phyloP scores from a whole-genome alignment of 1,140 invertebrate species.

The Hyposmocoma kahamanoa region DNA sequence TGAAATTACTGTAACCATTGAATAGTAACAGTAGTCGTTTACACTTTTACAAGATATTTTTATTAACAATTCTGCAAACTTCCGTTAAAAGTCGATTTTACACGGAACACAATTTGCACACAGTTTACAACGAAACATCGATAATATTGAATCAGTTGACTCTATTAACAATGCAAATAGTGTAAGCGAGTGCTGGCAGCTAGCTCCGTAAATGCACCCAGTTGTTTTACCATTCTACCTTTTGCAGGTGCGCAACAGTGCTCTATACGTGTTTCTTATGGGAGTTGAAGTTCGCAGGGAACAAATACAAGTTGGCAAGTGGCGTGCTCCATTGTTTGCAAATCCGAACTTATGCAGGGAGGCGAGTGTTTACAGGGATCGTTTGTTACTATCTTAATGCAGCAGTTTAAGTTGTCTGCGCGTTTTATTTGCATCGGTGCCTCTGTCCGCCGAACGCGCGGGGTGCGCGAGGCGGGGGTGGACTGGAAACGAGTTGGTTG shows the following conservation, averaged over 20 bases:
- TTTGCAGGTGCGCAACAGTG: background rate
- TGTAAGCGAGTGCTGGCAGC: conserved; percentile 30
- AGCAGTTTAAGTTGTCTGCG: conserved; percentile 32
- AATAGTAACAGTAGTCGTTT: no score
- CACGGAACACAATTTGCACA: background rate
- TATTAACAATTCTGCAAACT: no score
- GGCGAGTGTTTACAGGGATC: conserved; percentile 51
- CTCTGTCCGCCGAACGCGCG: no score
- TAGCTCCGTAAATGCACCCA: conserved; percentile 48
- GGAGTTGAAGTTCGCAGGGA: background rate
- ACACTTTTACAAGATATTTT: no score
- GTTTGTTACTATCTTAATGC: conserved; percentile 53
- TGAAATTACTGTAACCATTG: no score
- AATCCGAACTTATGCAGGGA: conserved; percentile 53
- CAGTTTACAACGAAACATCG: conserved; percentile 17
- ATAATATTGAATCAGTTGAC: conserved; percentile 54
- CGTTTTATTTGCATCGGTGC: no score
- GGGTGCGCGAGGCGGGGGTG: no score
- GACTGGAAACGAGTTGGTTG: no score
- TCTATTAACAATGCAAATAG: conserved; percentile 59
- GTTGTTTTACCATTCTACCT: conserved; percentile 22
- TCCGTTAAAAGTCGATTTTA: no score
- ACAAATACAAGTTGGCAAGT: conserved; percentile 25
- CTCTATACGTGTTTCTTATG: background rate
- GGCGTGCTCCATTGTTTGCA: conserved; percentile 44